phyloP scores from a whole-genome alignment of 92 coral and sea anemone species.

The Parazoanthus darwini region DNA sequence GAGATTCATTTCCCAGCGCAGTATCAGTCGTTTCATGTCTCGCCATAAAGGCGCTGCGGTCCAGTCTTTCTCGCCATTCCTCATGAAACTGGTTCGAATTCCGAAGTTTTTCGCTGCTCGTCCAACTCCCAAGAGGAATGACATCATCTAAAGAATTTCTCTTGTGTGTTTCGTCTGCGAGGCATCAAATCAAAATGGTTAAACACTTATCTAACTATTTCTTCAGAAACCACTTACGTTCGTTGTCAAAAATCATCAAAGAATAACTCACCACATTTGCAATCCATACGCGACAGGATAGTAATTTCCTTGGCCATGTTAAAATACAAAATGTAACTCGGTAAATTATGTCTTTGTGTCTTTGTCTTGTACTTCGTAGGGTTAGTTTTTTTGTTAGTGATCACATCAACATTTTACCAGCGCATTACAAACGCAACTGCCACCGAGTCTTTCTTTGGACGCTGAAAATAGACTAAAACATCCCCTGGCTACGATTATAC shows the following conservation, averaged over 20 bases:
- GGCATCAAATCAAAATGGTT: background rate
- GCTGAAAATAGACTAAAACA: background rate
- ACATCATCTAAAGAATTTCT: conserved; percentile 16
- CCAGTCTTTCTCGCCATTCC: background rate
- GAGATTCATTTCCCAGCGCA: background rate
- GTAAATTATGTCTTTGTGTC: background rate
- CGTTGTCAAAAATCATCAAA: background rate
- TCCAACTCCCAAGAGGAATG: conserved; percentile 32
- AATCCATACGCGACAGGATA: conserved; percentile 6
- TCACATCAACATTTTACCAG: background rate
- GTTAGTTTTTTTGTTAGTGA: background rate
- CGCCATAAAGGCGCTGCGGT: background rate
- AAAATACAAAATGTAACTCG: background rate
- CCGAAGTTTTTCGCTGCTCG: background rate
- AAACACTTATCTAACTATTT: background rate
- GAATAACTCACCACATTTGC: conserved; percentile 15
- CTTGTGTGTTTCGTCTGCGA: conserved; percentile 2
- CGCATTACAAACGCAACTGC: background rate
- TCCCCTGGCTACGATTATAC: background rate
- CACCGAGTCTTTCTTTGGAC: background rate
- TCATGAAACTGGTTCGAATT: background rate
- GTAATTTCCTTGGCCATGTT: conserved; percentile 26
- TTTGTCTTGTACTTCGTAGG: background rate
- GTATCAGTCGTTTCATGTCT: conserved; percentile 16
- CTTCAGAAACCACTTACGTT: background rate